A percentile compares a stretch with the other conserved stretches of the same genome.
Evolutionary conservation across 2,888 invertebrate species (phyloP).

Genomic region (Archips crataeganus): DNA sequence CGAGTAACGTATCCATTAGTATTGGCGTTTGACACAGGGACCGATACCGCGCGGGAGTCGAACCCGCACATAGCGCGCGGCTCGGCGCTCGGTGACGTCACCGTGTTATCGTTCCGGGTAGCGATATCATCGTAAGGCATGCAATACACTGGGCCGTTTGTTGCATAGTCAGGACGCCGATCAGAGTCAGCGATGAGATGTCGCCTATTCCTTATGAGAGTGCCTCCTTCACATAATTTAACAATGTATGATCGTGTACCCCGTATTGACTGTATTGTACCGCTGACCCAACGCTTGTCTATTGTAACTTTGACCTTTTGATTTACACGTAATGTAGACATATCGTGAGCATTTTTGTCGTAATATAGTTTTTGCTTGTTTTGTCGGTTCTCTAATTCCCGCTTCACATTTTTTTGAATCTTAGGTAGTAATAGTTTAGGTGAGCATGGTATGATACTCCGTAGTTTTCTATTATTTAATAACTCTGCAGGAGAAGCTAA

Average conservation of each 20-base stretch:
- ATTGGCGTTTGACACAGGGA: background rate
- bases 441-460: too few species aligned
- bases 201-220: constrained; percentile 11
- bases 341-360: too few species aligned
- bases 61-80: background rate
- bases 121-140: constrained; percentile 22
- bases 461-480: too few species aligned
- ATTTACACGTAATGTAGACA: too few species aligned
- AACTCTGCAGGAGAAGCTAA: too few species aligned
- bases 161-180: background rate
- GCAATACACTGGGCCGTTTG: background rate
- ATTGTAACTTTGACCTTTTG: too few species aligned
- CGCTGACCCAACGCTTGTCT: too few species aligned
- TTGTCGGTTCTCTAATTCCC: too few species aligned
- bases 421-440: too few species aligned
- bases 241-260: constrained; percentile 2
- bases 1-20: constrained; percentile 17
- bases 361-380: too few species aligned
- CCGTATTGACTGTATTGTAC: background rate
- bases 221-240: constrained; percentile 6
- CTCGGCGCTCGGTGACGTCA: constrained; percentile 1
- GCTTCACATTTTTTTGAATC: too few species aligned
- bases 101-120: background rate
- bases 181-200: constrained; percentile 7
- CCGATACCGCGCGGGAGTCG: background rate